Evolutionary conservation across 1,140 invertebrate species (phyloP).

Genomic region (Littorina saxatilis): DNA sequence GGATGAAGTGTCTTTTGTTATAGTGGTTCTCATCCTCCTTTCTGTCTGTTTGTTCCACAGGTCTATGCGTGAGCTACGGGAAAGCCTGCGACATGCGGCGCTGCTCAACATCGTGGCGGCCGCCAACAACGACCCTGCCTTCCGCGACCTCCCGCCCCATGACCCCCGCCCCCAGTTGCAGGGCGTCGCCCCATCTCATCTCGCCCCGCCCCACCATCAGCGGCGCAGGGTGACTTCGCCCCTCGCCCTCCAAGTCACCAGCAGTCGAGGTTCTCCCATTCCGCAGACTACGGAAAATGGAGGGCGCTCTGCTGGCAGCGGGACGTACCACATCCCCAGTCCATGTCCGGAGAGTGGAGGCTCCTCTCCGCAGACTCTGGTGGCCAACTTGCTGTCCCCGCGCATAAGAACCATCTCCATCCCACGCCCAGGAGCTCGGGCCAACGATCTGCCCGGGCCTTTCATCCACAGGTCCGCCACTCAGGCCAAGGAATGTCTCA

Average conservation of each 20-base stretch:
- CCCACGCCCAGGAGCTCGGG: slow-evolving; percentile 14
- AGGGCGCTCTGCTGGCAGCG: slow-evolving; percentile 9
- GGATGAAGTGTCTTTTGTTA: too few relatives aligned
- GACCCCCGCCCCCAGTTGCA: not conserved
- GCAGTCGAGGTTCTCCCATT: slow-evolving; percentile 7
- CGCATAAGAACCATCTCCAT: slow-evolving; percentile 34
- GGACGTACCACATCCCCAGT: not conserved
- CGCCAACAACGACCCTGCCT: slow-evolving; percentile 15
- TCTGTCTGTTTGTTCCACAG: too few relatives aligned
- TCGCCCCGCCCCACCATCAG: not conserved
- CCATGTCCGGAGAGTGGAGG: not conserved
- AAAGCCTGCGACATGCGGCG: slow-evolving; percentile 37
- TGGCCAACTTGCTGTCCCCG: slow-evolving; percentile 19
- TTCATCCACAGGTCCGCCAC: slow-evolving; percentile 31
- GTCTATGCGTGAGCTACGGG: slow-evolving; percentile 32
- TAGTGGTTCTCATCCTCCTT: too few relatives aligned
- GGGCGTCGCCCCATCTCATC: not conserved
- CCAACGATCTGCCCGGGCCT: not conserved
- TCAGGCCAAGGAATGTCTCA: slow-evolving; percentile 16
- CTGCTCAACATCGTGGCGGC: slow-evolving; percentile 43
- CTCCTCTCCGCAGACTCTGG: not conserved
- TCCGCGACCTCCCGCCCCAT: not conserved
- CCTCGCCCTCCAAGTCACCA: slow-evolving; percentile 10
- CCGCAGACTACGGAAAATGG: not conserved
- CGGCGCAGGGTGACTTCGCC: not conserved